Conservation (phyloP, 2,113 vertebrate genomes). For the Saguinus midas region DNA sequence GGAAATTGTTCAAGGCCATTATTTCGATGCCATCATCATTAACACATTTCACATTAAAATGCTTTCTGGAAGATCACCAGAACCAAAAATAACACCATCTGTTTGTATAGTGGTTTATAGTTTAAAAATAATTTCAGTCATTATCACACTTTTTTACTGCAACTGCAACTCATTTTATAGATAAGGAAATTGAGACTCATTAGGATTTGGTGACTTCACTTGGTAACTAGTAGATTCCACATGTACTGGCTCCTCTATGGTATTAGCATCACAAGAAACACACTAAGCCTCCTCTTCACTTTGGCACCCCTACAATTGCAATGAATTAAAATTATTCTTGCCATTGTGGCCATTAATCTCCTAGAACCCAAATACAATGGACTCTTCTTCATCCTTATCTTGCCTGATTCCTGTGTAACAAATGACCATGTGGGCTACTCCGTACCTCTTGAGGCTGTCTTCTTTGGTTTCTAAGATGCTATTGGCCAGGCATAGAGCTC, state of each 20-base stretch:
- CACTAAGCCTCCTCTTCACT: neutral
- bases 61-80: neutral
- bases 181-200: neutral
- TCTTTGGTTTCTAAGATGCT: neutral
- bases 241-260: neutral
- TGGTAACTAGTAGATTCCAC: neutral
- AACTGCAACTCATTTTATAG: neutral
- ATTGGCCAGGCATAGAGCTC: too few relatives aligned
- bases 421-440: neutral
- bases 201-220: neutral
- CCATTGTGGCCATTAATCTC: neutral
- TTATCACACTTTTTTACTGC: neutral
- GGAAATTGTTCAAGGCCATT: neutral
- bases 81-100: constrained; percentile 32
- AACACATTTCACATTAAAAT: neutral
- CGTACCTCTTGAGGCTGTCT: neutral
- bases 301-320: neutral
- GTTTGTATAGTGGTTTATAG: neutral
- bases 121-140: neutral
- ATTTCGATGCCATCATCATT: neutral
- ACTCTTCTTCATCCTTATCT: neutral
- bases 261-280: neutral
- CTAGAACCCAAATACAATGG: neutral
- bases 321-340: neutral
- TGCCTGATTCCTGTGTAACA: neutral